These are phyloP conservation scores for Scytalopus superciliaris DNA, from an alignment of 2,113 vertebrate genomes.

Conservation along the genomic window DNA sequence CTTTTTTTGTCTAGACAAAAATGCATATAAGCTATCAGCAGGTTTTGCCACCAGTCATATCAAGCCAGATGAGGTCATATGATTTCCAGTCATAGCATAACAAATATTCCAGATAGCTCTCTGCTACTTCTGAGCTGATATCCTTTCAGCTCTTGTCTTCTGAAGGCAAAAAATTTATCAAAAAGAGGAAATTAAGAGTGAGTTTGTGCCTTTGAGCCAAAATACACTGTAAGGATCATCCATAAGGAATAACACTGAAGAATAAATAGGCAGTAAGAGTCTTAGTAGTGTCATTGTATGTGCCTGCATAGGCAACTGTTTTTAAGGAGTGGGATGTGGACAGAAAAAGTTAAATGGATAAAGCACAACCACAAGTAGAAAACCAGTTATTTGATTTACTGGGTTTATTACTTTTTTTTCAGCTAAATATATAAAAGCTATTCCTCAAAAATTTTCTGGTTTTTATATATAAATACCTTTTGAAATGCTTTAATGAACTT, in stretches of 20 bases:
- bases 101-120: background rate
- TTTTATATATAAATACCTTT: background rate
- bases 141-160: background rate
- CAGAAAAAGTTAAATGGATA: slow-evolving; percentile 9
- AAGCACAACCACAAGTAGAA: background rate
- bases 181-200: slow-evolving; percentile 2
- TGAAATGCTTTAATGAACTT: background rate
- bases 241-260: background rate
- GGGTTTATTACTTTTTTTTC: background rate
- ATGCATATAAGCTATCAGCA: background rate
- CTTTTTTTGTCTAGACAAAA: background rate
- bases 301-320: background rate
- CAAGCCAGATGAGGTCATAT: background rate
- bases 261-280: background rate
- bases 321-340: background rate
- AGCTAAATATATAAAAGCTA: background rate
- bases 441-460: background rate
- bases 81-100: background rate
- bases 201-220: background rate
- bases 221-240: background rate
- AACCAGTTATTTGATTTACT: background rate
- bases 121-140: background rate
- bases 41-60: background rate
- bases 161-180: background rate
- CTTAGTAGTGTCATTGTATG: background rate